Base-by-base conservation (phyloP, 1,140 invertebrate species). In the Drosophila bocqueti region DNA sequence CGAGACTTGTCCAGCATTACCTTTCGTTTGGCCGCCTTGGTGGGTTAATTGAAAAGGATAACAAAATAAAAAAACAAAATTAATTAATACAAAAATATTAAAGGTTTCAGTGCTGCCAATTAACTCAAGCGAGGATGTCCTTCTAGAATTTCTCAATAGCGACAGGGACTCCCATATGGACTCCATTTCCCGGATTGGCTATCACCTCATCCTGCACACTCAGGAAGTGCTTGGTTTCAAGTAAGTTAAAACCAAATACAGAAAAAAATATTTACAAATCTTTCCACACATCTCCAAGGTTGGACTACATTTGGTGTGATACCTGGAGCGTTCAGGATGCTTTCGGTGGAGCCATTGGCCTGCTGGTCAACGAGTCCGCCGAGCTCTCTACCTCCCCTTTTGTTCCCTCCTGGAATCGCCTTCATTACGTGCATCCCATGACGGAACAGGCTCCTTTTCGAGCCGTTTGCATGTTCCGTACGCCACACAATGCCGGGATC, bases 381-480 rank as follows among this genome's bases (percentile, higher is more conserved):
- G 92, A 93, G 26, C 43, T 92, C 1, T 71, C 71, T 0, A 79
- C 72, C 0, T 54, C 86, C 2, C 60, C 83, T 0, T 92, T 91
- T 42, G 79, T 86, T 0, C 36, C 87, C 2, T 81, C 75, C 0
- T n/a, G 58, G n/a, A 62, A 52, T n/a, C 92, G 92, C 11, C 42
- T 93, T 1, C 68, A 59, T 0, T 69, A 62, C 15, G 42, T 90
- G 1, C 69, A 61, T 54, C 49, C 81, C 13, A 76, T 89, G 42
- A 61, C 62, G 7, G 75, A 81, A 5, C 57, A 85, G 24, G 76
- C 75, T 3, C 55, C 77, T 2, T 93, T 93, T 59, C 80, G 87
- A 15, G 87, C 92, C 0, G 76, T 91, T 62, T 93, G 92, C 47
- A 86, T 93, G 24, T 93, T 93, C 50, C 92, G 91, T 1, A 93